Base-by-base conservation (phyloP, 2,888 invertebrate genomes). In the Miltochrista miniata region DNA sequence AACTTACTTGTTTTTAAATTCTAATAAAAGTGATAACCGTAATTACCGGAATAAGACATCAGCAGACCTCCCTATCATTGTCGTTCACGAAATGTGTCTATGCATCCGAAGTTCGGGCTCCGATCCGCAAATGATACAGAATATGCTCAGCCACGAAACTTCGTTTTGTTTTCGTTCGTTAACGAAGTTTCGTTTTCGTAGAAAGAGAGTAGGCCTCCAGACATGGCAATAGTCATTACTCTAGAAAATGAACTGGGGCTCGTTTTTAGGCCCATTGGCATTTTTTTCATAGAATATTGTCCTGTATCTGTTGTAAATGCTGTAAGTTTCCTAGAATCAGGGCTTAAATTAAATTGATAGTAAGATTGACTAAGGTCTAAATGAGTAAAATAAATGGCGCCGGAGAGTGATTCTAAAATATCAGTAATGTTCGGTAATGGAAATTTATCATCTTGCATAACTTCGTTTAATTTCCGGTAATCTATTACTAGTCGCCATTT, bases 401-500 rank as follows among this genome's bases (percentile, higher is more conserved):
- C 18, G 18, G 18, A 24, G 2, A 24, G 18, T 4, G 18, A 24
- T 4, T 24, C 18, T 4, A 24, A 5, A 24, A 24, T 24, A 24
- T 24, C 18, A 5, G 18, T 4, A 5, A 24, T 24, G 5, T 24
- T 24, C 3, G 34, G 40, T 11, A 47, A 47, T 2, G 49, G 44
- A 15, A 50, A 50, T 14, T 46, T 38, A 12, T 51, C 51, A 24
- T 51, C 46, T 31, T 42, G 29, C 10, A 51, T 15, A 8, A 9
- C n/a, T 7, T 51, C 38, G 37, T 46, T 53, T 45, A 44, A 45
- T 45, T 53, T 48, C 31, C 48, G 12, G 33, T 51, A 53, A 36
- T 57, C 48, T 30, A 54, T 45, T 9, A 57, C 53, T 10, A 57
- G 12, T 13, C 52, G 36, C 47, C 49, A 51, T 39, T 56, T 56